These are phyloP conservation scores for Geodia barretti DNA, from an alignment of 37 sponge, comb jelly and placozoan species.

Conservation along the genomic window DNA sequence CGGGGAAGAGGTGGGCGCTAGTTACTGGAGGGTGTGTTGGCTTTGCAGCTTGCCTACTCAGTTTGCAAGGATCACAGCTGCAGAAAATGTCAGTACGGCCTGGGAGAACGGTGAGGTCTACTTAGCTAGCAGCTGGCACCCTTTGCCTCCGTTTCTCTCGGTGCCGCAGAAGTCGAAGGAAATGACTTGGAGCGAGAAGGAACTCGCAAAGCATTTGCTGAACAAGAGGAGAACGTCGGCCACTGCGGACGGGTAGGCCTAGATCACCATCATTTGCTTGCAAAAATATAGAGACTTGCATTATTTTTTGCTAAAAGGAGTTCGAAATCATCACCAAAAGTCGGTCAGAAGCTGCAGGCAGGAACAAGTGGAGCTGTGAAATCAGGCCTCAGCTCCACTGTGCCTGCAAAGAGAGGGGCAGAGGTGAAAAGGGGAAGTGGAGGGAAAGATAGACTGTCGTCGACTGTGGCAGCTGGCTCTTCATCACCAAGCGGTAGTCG, in stretches of 20 bases:
- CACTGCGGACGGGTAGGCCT: neutral
- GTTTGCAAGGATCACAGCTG: no score
- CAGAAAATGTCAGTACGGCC: no score
- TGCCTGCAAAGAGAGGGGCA: neutral
- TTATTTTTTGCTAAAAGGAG: neutral
- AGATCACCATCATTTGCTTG: neutral
- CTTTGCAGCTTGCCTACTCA: no score
- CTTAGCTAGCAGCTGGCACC: no score
- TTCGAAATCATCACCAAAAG: neutral
- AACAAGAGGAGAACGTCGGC: neutral
- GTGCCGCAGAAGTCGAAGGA: conserved; percentile 45
- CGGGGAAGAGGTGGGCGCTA: no score
- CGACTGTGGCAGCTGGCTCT: neutral
- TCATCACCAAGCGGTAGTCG: no score
- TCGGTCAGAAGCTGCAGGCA: neutral
- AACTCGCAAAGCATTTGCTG: conserved; percentile 46
- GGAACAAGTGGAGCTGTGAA: conserved; percentile 3
- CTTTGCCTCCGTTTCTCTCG: neutral
- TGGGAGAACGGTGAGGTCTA: no score
- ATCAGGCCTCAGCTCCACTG: neutral
- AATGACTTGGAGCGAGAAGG: conserved; percentile 78
- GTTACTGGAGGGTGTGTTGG: no score
- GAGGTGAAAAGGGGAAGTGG: neutral
- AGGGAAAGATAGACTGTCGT: conserved; percentile 4
- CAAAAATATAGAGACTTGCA: neutral